phyloP scores from a whole-genome alignment of 1,140 invertebrate genomes.

The Mamestra configurata region DNA sequence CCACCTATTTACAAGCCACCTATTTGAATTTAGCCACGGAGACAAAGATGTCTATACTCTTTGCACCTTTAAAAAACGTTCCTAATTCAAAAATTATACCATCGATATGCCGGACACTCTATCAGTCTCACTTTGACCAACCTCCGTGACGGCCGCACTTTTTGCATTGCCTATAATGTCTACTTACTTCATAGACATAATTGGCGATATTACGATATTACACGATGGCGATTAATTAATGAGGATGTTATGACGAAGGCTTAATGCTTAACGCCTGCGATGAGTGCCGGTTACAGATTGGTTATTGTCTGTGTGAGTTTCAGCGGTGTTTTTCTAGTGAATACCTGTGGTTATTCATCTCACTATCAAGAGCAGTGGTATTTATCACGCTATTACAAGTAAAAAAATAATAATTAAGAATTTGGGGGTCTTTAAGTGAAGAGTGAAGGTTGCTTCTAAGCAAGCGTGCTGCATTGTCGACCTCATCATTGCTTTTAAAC shows the following conservation, averaged over 20 bases:
- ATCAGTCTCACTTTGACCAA: conserved; percentile 16
- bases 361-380: too few relatives aligned
- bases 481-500: too few relatives aligned
- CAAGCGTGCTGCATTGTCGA: too few relatives aligned
- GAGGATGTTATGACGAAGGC: conserved; percentile 24
- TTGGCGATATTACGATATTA: conserved; percentile 39
- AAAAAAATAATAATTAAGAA: too few relatives aligned
- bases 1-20: too few relatives aligned
- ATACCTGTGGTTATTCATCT: not conserved
- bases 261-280: conserved; percentile 39
- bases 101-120: not conserved
- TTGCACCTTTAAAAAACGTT: not conserved
- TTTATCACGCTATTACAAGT: too few relatives aligned
- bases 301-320: conserved; percentile 18
- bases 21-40: too few relatives aligned
- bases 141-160: conserved; percentile 29
- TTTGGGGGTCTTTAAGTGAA: too few relatives aligned
- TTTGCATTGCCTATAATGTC: conserved; percentile 31
- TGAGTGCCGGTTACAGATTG: conserved; percentile 18
- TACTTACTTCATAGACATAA: conserved; percentile 21
- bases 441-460: too few relatives aligned
- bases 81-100: conserved; percentile 34
- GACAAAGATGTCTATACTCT: not conserved
- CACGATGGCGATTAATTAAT: conserved; percentile 39
- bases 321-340: not conserved